Base-by-base conservation (phyloP, 2,113 vertebrate genomes). In the Apodemus speciosus region DNA sequence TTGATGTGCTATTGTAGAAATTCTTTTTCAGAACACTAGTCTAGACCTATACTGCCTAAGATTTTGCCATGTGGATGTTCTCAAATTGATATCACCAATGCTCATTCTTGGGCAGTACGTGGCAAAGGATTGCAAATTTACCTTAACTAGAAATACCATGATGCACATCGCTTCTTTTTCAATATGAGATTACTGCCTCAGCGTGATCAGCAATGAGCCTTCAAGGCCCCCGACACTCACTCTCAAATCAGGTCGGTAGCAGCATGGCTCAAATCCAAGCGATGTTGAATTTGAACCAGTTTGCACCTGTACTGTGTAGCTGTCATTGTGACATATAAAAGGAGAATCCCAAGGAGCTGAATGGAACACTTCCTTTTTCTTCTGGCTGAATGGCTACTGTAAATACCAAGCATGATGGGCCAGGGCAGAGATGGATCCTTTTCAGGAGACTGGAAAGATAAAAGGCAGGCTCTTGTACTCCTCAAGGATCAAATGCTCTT, bases 1-100 rank as follows among this genome's bases (percentile, higher is more conserved):
- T 46, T 86, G 35, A 81, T 66, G 71, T 46, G 38, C 14, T 13
- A 90, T 32, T 93, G 86, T 66, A 79, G 68, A 95, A 97, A 86
- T 86, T 56, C 51, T 66, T 66, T 66, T 92, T 76, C 69, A 73
- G 66, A 92, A 88, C 27, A 64, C 72, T 35, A 73, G 18, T 20
- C 9, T 30, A 83, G 73, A 75, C 32, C 27, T 46, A 62, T 3
- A 53, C 21, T 94, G 27, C 43, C 56, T n/a, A 43, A 87, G 93
- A 84, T 32, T 88, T 35, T 56, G 51, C 25, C 60, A 84, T 91
- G 62, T 38, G 10, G 7, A 75, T 76, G 4, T 23, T 68, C 10
- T 21, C 85, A 72, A 46, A 83, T 83, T 69, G 90, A 85, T 60
- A 76, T 68, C 72, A 88, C 69, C 43, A 85, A 40, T 92, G 77